Base-by-base conservation (phyloP, 2,113 vertebrate genomes). In the Cyanoramphus novaezelandiae region DNA sequence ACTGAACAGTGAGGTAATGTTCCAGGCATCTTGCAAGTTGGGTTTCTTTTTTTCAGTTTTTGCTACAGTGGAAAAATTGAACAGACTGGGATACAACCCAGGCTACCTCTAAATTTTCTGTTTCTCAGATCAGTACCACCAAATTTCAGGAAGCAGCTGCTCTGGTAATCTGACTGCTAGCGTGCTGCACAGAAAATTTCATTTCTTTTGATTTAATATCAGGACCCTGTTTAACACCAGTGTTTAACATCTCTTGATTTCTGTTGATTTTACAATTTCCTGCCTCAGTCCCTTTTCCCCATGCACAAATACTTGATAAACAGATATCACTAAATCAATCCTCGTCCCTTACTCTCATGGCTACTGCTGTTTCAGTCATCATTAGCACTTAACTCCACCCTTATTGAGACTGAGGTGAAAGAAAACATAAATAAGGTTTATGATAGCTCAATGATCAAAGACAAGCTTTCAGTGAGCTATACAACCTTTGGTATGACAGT, bases 371-470 rank as follows among this genome's bases (percentile, higher is more conserved):
- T 59, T 91, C 31, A 82, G 49, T 65, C 59, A 44, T 76, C 31
- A 77, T 63, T 88, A 88, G 29, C 78, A 80, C 77, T 80, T 82
- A 93, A 63, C 53, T 88, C 63, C n/a, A 50, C 43, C 43, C 16
- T 88, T 74, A 43, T 44, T 86, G 37, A 92, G 7, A 41, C 55
- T 70, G 41, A 83, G 17, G 50, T 50, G 59, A 83, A 90, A 74
- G 67, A 59, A 49, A 93, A 85, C 10, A 80, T 74, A 91, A 88
- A 83, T 77, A 93, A 91, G 24, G 44, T 92, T 93, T 96, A 35
- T 70, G 46, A 70, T 70, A 80, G 13, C 41, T 46, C 64, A 80
- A 11, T 19, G 23, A 91, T 72, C 47, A 90, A 88, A 68, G 47
- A n/a, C 29, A 93, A 77, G 28, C 3, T 94, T 90, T 90, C 7